These are phyloP conservation scores for Chunga burmeisteri DNA, from an alignment of 2,113 vertebrate species.

Conservation along the genomic window DNA sequence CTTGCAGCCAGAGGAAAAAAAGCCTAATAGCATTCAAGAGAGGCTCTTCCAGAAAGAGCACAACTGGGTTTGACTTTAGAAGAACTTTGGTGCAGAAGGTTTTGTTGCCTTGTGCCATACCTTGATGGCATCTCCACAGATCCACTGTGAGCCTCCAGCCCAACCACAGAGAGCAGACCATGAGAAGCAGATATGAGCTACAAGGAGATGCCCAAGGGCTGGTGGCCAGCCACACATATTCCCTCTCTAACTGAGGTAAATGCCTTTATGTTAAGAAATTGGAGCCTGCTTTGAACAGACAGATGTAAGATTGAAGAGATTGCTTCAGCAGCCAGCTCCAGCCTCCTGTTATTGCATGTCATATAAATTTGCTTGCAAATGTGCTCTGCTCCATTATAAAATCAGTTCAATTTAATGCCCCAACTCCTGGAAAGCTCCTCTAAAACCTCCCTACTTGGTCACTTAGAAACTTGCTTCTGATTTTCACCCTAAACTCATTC, in stretches of 20 bases:
- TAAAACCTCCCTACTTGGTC: not conserved
- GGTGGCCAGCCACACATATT: not conserved
- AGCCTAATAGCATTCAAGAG: not conserved
- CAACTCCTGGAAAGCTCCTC: not conserved
- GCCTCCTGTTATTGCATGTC: not conserved
- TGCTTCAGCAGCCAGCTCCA: not conserved
- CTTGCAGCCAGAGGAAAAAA: not conserved
- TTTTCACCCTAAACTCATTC: not conserved
- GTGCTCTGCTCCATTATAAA: not conserved
- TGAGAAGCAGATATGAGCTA: not conserved
- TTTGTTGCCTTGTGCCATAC: not conserved
- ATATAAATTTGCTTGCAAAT: not conserved
- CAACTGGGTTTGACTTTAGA: not conserved
- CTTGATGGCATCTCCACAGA: not conserved
- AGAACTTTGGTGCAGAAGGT: not conserved
- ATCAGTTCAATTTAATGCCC: conserved; percentile 1
- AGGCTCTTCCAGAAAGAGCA: not conserved
- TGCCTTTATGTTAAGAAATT: not conserved
- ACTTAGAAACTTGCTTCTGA: not conserved
- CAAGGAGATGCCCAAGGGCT: not conserved
- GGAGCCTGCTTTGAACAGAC: not conserved
- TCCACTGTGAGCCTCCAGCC: not conserved
- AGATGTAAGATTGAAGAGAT: not conserved
- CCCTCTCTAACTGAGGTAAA: not conserved
- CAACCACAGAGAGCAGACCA: not conserved